These are phyloP conservation scores for Apamea anceps DNA, from an alignment of 2,888 invertebrate genomes.

Conservation along the genomic window DNA sequence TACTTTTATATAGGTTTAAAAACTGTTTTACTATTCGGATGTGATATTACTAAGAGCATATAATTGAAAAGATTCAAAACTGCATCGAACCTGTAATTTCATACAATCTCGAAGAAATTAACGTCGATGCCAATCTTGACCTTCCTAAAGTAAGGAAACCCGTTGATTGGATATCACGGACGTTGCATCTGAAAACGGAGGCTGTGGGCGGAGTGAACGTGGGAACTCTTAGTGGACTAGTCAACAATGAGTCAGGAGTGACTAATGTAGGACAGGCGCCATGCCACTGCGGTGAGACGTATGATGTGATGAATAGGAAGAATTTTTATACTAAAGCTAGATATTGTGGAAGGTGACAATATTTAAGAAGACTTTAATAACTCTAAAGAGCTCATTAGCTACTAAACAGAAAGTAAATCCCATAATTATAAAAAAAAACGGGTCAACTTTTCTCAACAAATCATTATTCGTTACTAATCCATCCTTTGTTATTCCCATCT, in stretches of 20 bases:
- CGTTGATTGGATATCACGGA: slow-evolving; percentile 73
- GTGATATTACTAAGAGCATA: not conserved
- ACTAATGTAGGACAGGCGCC: slow-evolving; percentile 67
- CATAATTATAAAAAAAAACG: not conserved
- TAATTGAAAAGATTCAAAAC: not conserved
- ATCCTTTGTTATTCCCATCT: slow-evolving; percentile 12
- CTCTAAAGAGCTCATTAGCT: not conserved
- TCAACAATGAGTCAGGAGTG: slow-evolving; percentile 73
- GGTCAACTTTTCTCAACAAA: slow-evolving; percentile 3
- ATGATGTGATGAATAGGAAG: slow-evolving; percentile 37
- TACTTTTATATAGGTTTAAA: not conserved
- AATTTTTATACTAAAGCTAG: not conserved
- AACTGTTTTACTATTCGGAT: not conserved
- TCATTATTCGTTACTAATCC: not conserved
- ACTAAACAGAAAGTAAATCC: not conserved
- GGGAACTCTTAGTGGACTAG: slow-evolving; percentile 72
- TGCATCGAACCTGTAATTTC: not conserved
- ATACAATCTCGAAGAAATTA: slow-evolving; percentile 18
- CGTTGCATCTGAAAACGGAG: slow-evolving; percentile 70
- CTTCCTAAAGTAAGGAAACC: slow-evolving; percentile 68
- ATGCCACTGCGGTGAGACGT: slow-evolving; percentile 40
- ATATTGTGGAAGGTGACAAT: not conserved
- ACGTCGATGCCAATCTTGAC: slow-evolving; percentile 55
- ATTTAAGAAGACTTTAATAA: not conserved
- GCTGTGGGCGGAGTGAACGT: slow-evolving; percentile 75